Conservation (phyloP, 2,113 vertebrate species). For the Gallinago jamesoni region DNA sequence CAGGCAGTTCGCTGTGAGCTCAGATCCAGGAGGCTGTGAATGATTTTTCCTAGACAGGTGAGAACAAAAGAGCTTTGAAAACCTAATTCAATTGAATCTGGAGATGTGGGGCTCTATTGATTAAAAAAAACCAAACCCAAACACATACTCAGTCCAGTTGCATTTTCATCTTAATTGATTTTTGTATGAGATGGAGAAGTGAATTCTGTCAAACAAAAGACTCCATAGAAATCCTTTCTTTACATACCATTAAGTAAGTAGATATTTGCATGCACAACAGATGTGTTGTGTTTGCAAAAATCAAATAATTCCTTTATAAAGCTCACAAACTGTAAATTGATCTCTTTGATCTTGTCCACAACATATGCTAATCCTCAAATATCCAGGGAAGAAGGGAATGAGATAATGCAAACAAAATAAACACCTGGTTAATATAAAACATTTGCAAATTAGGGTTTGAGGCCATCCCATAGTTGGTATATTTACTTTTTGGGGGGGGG, state of each 20-base stretch:
- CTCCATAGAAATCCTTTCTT: constrained; percentile 54
- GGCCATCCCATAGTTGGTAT: not conserved
- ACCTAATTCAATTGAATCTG: constrained; percentile 73
- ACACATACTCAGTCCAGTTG: constrained; percentile 36
- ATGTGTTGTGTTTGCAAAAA: constrained; percentile 56
- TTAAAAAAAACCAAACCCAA: constrained; percentile 47
- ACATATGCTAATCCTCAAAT: constrained; percentile 52
- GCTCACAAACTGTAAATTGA: constrained; percentile 41
- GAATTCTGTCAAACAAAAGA: constrained; percentile 56
- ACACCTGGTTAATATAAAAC: constrained; percentile 40
- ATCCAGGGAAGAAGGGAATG: not conserved
- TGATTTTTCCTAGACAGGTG: constrained; percentile 80
- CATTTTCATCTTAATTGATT: constrained; percentile 73
- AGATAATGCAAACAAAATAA: constrained; percentile 39
- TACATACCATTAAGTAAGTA: constrained; percentile 53
- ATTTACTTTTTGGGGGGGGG: not conserved
- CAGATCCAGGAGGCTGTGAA: constrained; percentile 71
- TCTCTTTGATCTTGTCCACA: constrained; percentile 48
- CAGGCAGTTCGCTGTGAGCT: constrained; percentile 59
- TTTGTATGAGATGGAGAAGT: constrained; percentile 50
- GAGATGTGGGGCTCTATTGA: constrained; percentile 64
- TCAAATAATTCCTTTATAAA: constrained; percentile 45
- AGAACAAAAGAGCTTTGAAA: constrained; percentile 81
- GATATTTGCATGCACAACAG: constrained; percentile 59
- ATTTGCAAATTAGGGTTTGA: not conserved